Evolutionary conservation across 1,140 invertebrate genomes (phyloP).

Genomic region (Neodiprion pinetum): DNA sequence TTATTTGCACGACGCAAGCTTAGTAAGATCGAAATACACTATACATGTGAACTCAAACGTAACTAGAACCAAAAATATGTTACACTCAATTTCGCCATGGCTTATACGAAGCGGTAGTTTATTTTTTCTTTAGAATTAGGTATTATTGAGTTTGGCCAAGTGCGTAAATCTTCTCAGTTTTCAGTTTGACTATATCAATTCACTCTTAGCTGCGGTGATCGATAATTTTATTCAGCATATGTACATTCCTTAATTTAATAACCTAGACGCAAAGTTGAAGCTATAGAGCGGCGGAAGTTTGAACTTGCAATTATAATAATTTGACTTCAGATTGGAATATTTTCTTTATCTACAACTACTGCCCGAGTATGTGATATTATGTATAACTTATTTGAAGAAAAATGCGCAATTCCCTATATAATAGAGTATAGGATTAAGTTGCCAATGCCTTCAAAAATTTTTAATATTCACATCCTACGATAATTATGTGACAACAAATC

Average conservation of each 20-base stretch:
- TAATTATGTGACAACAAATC: conserved; percentile 30
- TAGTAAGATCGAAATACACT: not conserved
- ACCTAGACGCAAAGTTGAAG: not conserved
- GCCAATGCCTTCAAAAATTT: conserved; percentile 55
- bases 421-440: conserved; percentile 32
- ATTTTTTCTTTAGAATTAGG: too few relatives aligned
- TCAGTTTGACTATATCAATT: too few relatives aligned
- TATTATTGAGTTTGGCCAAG: too few relatives aligned
- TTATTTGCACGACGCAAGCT: conserved; percentile 2
- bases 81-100: too few relatives aligned
- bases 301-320: conserved; percentile 4
- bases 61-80: too few relatives aligned
- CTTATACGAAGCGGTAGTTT: too few relatives aligned
- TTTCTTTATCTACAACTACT: conserved; percentile 6
- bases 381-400: not conserved
- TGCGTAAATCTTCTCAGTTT: too few relatives aligned
- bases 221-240: not conserved
- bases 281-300: not conserved
- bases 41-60: not conserved
- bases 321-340: not conserved
- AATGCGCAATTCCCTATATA: not conserved
- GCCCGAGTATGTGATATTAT: not conserved
- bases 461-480: conserved; percentile 29
- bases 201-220: too few relatives aligned
- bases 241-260: not conserved